Evolutionary conservation across 2,113 vertebrate genomes (phyloP).

Genomic region (Ornithorhynchus anatinus): DNA sequence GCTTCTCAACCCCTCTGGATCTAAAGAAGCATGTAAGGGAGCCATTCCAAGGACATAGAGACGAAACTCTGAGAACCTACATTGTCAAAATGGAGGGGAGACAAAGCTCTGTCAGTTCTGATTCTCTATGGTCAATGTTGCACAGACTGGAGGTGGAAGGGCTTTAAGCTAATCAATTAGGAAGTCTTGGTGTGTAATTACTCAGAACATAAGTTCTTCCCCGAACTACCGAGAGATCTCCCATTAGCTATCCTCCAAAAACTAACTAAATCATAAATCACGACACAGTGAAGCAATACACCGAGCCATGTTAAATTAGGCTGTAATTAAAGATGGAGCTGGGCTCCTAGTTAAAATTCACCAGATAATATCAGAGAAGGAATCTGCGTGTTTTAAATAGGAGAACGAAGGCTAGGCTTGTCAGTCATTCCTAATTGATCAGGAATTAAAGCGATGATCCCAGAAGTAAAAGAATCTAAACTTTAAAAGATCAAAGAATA

Average conservation of each 20-base stretch:
- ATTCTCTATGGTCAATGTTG: constrained; percentile 34
- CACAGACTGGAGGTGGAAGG: constrained; percentile 20
- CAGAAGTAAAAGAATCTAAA: neutral
- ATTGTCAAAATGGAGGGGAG: neutral
- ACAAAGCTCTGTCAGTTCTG: constrained; percentile 13
- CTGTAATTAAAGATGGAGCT: constrained; percentile 54
- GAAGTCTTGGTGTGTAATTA: constrained; percentile 49
- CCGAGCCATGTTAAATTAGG: constrained; percentile 28
- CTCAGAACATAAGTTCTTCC: constrained; percentile 28
- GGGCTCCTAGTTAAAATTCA: constrained; percentile 47
- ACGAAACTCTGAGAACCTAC: constrained; percentile 2
- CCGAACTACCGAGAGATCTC: constrained; percentile 31
- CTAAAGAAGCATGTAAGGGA: constrained; percentile 17
- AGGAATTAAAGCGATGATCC: neutral
- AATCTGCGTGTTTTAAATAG: constrained; percentile 23
- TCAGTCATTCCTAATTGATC: neutral
- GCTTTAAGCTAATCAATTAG: constrained; percentile 46
- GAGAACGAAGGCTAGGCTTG: too few relatives aligned
- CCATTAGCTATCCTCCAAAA: constrained; percentile 48
- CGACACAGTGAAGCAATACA: constrained; percentile 43
- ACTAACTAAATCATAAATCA: constrained; percentile 53
- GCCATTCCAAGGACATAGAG: constrained; percentile 10
- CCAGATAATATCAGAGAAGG: constrained; percentile 35
- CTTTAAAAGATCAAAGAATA: rapidly evolving
- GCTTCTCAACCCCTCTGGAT: too few relatives aligned